Evolutionary conservation across 92 coral and sea anemone species (phyloP), one percentile per base, ranked within the genome.

Genomic region (Montipora capitata): DNA sequence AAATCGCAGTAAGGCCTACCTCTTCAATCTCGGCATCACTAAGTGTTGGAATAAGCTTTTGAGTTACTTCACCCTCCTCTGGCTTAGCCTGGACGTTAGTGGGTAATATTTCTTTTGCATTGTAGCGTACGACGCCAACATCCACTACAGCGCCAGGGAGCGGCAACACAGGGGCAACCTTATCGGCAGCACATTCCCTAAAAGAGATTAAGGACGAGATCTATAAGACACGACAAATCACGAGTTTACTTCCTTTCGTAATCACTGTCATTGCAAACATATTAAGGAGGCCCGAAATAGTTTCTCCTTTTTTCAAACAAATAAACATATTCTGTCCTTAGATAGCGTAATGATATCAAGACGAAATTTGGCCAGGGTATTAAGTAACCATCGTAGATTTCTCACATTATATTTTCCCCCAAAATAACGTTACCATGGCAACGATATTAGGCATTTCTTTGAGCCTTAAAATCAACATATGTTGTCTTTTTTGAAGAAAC

Each of bases 1-100:
- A 27, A 27, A 27, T 27, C 35, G 35, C 35, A 1, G 11, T 10
- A 15, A 15, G 4, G 7, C 86, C 61, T 54, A 97, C 99, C 98
- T 97, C 99, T 15, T 96, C 98, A 68, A 97, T 94, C 68, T 97
- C 98, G 43, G 95, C 90, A 71, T 97, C 99, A 70, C 96, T 96
- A 57, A 96, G 94, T 5, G 96, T 92, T 1, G 99, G 99, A 83
- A 97, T 97, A 7, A 97, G 91, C 76, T 97, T 97, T 88, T 97
- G 99, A 52, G 91, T 94, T 57, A 95, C 85, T 49, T 94, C 96
- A 68, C 94, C 95, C 40, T 96, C 96, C 82, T 97, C 99, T 10
- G 91, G 95, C 83, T 97, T 97, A 9, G 99, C 99, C 71, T 97
- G 96, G 16, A 87, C 76, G 9, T 89, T 86, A 52, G 92, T 81